Percentiles rank a stretch among this genome's conserved stretches.
Evolutionary conservation across 2,888 invertebrate species (phyloP).

Genomic region (Bombylius major): DNA sequence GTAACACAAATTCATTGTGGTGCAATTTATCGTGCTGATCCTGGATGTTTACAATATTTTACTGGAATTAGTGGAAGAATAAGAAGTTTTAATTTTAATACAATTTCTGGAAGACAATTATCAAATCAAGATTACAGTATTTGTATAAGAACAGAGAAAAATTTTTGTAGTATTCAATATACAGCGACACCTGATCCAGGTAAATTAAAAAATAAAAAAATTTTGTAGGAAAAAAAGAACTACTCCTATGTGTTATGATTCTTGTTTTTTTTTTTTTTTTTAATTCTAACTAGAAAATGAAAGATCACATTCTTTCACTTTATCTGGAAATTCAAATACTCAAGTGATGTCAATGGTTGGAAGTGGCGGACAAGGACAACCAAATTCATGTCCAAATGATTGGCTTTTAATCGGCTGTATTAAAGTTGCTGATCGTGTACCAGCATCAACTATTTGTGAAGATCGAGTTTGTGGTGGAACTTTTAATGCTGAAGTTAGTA

Average conservation of each 20-base stretch:
- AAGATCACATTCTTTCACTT: slow-evolving; percentile 58
- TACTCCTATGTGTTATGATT: neutral
- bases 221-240: neutral
- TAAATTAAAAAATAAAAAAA: slow-evolving; percentile 19
- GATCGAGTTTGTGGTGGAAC: slow-evolving; percentile 76
- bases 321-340: slow-evolving; percentile 63
- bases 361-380: slow-evolving; percentile 47
- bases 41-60: slow-evolving; percentile 34
- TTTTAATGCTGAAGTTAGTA: slow-evolving; percentile 59
- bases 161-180: slow-evolving; percentile 79
- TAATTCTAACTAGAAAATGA: slow-evolving; percentile 47
- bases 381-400: slow-evolving; percentile 60
- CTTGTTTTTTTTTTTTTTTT: neutral
- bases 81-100: slow-evolving; percentile 74
- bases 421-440: slow-evolving; percentile 33
- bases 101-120: slow-evolving; percentile 58
- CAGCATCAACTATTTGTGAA: slow-evolving; percentile 51
- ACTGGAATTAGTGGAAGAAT: slow-evolving; percentile 66
- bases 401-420: slow-evolving; percentile 73
- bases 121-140: slow-evolving; percentile 84
- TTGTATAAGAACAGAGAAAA: slow-evolving; percentile 70
- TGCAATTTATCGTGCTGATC: slow-evolving; percentile 47
- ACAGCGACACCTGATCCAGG: slow-evolving; percentile 59
- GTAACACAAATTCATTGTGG: slow-evolving; percentile 69
- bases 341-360: slow-evolving; percentile 59